Evolutionary conservation across 2,113 vertebrate species (phyloP).

Genomic region (Marmota flaviventris): DNA sequence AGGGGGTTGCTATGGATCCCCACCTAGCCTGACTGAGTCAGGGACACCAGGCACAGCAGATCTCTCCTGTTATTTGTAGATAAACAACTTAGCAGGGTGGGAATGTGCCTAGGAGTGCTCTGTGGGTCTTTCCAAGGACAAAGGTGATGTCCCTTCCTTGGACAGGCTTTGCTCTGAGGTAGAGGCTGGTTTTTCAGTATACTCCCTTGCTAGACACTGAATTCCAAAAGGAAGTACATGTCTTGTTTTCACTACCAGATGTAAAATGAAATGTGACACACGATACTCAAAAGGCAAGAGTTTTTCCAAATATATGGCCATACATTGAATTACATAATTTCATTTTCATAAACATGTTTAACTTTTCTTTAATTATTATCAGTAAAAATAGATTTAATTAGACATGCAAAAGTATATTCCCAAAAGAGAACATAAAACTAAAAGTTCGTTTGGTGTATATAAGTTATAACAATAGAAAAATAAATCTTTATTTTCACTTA

Average conservation of each 20-base stretch:
- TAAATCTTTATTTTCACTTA: conserved; percentile 44
- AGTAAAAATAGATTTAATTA: background rate
- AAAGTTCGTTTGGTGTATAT: conserved; percentile 39
- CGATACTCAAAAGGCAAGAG: background rate
- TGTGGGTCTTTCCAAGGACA: too few species aligned
- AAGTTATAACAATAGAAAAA: conserved; percentile 12
- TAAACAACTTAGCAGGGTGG: too few species aligned
- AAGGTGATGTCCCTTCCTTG: too few species aligned
- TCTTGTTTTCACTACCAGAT: background rate
- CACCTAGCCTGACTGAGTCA: too few species aligned
- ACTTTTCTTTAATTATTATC: background rate
- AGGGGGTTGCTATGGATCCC: too few species aligned
- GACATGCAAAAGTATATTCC: background rate
- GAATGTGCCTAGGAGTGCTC: too few species aligned
- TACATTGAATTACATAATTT: background rate
- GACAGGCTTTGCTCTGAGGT: too few species aligned
- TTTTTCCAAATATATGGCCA: background rate
- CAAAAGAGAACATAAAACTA: background rate
- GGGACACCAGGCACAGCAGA: too few species aligned
- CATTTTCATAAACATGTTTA: background rate
- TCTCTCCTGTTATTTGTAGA: too few species aligned
- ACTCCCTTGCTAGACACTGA: background rate
- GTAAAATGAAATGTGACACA: background rate
- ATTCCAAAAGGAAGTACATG: background rate
- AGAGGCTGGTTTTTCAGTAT: too few species aligned